A percentile compares a stretch with the other conserved stretches of the same genome.
Evolutionary conservation across 2,888 invertebrate genomes (phyloP).

Genomic region (Catocala fraxini): DNA sequence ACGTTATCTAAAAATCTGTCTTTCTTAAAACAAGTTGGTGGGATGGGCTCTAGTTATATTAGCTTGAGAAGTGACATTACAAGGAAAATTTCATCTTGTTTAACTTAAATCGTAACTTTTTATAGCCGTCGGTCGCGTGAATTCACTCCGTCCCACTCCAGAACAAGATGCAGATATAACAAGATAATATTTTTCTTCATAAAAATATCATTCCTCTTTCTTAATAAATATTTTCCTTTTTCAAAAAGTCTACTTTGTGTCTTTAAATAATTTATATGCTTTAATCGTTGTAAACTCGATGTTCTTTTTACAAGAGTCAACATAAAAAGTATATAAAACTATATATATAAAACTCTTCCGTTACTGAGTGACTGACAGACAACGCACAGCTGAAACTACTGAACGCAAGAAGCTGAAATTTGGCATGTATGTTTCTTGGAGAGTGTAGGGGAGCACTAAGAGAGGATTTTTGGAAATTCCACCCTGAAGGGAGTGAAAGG

Average conservation of each 20-base stretch:
- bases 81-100: constrained; percentile 70
- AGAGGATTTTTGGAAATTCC: too few species aligned
- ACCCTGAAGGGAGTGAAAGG: too few species aligned
- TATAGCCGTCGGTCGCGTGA: constrained; percentile 58
- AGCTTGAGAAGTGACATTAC: constrained; percentile 68
- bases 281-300: constrained; percentile 34
- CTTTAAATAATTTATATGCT: constrained; percentile 26
- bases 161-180: constrained; percentile 38
- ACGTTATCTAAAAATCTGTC: constrained; percentile 61
- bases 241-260: not conserved
- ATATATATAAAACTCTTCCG: too few species aligned
- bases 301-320: constrained; percentile 31
- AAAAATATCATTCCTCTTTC: constrained; percentile 21
- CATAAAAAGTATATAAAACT: constrained; percentile 53
- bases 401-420: too few species aligned
- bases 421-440: too few species aligned
- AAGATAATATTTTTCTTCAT: constrained; percentile 33
- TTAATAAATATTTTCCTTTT: too few species aligned
- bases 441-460: too few species aligned
- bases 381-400: too few species aligned
- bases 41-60: constrained; percentile 56
- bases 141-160: constrained; percentile 50
- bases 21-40: constrained; percentile 57
- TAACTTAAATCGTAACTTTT: constrained; percentile 72
- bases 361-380: too few species aligned